A percentile compares a stretch with the other conserved stretches of the same genome.
Conservation (phyloP, 2,113 vertebrate genomes). For the Manacus vitellinus region DNA sequence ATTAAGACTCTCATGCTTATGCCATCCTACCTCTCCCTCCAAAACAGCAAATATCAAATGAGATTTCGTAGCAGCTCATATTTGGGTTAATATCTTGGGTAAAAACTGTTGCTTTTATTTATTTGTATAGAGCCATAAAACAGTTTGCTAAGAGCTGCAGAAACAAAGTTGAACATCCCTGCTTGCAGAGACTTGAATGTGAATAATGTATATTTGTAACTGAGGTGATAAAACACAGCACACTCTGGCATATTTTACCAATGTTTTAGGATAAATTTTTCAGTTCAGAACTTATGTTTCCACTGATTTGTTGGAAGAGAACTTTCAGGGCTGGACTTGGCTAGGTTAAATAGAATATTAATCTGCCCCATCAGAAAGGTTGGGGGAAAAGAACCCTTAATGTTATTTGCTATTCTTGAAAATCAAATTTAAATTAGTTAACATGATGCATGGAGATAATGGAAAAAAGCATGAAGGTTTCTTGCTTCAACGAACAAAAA, state of each 20-base stretch:
- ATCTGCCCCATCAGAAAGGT: background rate
- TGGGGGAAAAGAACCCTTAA: fast-evolving
- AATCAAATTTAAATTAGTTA: background rate
- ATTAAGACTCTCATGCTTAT: background rate
- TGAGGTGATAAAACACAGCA: background rate
- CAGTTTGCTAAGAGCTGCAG: background rate
- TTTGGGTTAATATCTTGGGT: background rate
- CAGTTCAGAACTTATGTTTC: background rate
- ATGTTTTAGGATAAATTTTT: background rate
- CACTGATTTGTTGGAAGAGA: background rate
- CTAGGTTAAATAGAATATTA: background rate
- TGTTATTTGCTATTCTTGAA: background rate
- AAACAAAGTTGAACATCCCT: background rate
- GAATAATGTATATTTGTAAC: background rate
- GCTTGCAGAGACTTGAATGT: background rate
- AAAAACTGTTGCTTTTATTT: background rate
- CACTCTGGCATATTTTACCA: background rate
- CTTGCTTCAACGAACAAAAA: background rate
- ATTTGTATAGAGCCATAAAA: background rate
- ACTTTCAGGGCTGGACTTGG: background rate
- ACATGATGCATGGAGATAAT: background rate
- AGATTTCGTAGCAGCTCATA: background rate
- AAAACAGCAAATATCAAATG: background rate
- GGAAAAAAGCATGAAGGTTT: background rate
- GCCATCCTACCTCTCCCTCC: background rate